Conservation (phyloP, 2,888 invertebrate species). For the Eueremaeus valkanovi region DNA sequence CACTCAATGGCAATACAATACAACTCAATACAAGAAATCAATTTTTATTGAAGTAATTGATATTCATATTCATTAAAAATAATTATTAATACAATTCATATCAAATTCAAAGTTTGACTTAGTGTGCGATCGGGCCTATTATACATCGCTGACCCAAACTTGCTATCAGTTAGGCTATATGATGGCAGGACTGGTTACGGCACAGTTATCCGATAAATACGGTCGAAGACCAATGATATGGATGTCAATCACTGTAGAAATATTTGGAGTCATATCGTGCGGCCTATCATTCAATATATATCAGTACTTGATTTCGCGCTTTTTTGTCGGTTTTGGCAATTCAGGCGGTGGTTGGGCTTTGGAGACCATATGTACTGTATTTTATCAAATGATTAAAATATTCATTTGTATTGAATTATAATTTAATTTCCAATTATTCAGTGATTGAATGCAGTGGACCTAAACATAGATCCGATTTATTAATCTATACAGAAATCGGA, state of each 20-base stretch:
- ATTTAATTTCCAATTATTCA: neutral
- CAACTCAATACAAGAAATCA: neutral
- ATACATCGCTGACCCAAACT: slow-evolving; percentile 6
- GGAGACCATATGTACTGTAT: neutral
- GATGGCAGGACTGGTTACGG: neutral
- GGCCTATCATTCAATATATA: slow-evolving; percentile 4
- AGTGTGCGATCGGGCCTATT: slow-evolving; percentile 10
- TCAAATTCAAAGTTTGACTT: slow-evolving; percentile 16
- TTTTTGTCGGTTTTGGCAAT: slow-evolving; percentile 17
- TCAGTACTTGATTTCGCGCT: slow-evolving; percentile 7
- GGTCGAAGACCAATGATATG: slow-evolving; percentile 19
- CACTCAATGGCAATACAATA: slow-evolving; percentile 25
- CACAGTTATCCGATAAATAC: neutral
- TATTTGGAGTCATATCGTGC: neutral
- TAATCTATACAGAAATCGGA: neutral
- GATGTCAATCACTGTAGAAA: neutral
- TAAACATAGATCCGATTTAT: slow-evolving; percentile 18
- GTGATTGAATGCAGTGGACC: slow-evolving; percentile 16
- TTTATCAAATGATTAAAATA: too few species aligned
- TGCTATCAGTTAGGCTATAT: neutral
- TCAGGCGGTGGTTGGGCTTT: neutral
- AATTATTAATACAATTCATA: too few species aligned
- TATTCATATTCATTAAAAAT: too few species aligned
- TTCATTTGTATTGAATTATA: neutral
- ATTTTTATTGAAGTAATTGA: slow-evolving; percentile 5